phyloP scores from a whole-genome alignment of 2,113 vertebrate genomes.

The Rattus norvegicus region DNA sequence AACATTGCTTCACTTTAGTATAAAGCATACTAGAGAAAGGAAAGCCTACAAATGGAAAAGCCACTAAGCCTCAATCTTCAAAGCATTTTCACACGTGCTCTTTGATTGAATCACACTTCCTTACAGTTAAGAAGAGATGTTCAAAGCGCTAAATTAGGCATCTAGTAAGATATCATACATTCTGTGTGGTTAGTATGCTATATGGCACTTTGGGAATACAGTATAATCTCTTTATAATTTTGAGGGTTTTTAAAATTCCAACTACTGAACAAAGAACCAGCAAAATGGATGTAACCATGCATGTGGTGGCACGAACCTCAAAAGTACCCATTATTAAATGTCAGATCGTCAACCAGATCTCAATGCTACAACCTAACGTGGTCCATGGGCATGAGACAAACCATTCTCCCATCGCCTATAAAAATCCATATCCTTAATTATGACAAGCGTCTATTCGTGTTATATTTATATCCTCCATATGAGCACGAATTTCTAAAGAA shows the following conservation, averaged over 20 bases:
- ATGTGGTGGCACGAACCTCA: neutral
- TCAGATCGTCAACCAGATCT: neutral
- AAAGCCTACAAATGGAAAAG: neutral
- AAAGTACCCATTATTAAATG: constrained; percentile 19
- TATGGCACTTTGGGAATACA: neutral
- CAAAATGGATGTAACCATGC: neutral
- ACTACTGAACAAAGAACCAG: neutral
- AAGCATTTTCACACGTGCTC: neutral
- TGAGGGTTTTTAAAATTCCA: constrained; percentile 30
- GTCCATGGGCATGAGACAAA: neutral
- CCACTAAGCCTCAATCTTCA: neutral
- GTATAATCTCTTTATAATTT: constrained; percentile 29
- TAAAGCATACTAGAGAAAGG: neutral
- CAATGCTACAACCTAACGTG: neutral
- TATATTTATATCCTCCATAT: neutral
- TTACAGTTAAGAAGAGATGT: neutral
- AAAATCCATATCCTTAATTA: neutral
- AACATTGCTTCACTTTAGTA: neutral
- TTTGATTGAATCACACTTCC: constrained; percentile 36
- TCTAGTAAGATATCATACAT: neutral
- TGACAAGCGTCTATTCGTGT: neutral
- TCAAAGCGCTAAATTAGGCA: neutral
- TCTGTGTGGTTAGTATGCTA: neutral
- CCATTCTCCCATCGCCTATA: neutral
- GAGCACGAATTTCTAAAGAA: neutral